Evolutionary conservation across 2,888 invertebrate species (phyloP).

Genomic region (Cantharis rufa): DNA sequence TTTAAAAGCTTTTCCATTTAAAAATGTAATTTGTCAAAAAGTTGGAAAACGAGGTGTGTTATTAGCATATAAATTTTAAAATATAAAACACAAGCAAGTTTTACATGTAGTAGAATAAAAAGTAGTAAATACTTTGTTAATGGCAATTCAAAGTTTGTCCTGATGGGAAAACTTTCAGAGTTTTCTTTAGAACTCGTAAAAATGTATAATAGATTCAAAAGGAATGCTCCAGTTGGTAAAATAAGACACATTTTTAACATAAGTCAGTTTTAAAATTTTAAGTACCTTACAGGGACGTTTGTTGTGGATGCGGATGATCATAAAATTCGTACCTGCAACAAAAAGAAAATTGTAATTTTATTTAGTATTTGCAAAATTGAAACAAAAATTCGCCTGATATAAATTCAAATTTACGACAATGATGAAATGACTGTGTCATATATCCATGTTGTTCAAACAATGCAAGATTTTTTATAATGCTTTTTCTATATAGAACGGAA

Average conservation of each 20-base stretch:
- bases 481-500: not conserved
- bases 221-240: not conserved
- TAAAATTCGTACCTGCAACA: conserved; percentile 3
- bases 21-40: conserved; percentile 19
- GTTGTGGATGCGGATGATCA: not conserved
- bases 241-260: not conserved
- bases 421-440: not conserved
- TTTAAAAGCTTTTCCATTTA: conserved; percentile 8
- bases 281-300: not conserved
- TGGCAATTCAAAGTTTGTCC: conserved; percentile 21
- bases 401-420: not conserved
- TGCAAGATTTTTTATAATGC: not conserved
- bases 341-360: not conserved
- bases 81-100: conserved; percentile 19
- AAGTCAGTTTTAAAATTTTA: not conserved
- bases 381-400: not conserved
- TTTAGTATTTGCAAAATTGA: not conserved
- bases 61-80: conserved; percentile 16
- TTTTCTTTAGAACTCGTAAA: conserved; percentile 23
- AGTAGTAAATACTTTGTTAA: conserved; percentile 23
- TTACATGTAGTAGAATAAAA: conserved; percentile 12
- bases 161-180: conserved; percentile 27
- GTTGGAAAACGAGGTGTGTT: conserved; percentile 9
- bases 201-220: conserved; percentile 15
- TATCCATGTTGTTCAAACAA: not conserved